A percentile compares a stretch with the other conserved stretches of the same genome.
Conservation (phyloP, 1,140 invertebrate genomes). For the Rhynchophorus ferrugineus region DNA sequence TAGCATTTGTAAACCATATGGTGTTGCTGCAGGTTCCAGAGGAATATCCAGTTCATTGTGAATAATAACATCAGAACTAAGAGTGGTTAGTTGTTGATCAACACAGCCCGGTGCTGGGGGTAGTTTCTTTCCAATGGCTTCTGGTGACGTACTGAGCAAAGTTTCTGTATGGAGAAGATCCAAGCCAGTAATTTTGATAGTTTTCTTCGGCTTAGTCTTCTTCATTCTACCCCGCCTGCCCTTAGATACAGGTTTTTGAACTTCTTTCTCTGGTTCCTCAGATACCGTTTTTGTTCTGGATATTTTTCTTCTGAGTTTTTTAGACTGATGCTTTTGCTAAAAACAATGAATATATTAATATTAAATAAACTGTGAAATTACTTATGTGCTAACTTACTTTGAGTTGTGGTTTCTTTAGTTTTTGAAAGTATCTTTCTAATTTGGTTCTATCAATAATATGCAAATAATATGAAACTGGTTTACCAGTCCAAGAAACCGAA, state of each 20-base stretch:
- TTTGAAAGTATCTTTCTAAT: slow-evolving; percentile 92
- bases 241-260: slow-evolving; percentile 35
- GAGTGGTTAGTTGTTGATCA: slow-evolving; percentile 76
- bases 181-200: slow-evolving; percentile 70
- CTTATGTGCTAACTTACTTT: slow-evolving; percentile 44
- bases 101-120: slow-evolving; percentile 82
- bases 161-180: slow-evolving; percentile 88
- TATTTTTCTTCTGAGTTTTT: slow-evolving; percentile 40
- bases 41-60: slow-evolving; percentile 79
- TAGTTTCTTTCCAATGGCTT: slow-evolving; percentile 57
- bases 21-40: slow-evolving; percentile 64
- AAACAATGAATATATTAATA: slow-evolving; percentile 2
- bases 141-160: slow-evolving; percentile 71
- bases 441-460: slow-evolving; percentile 95
- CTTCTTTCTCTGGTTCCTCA: slow-evolving; percentile 29
- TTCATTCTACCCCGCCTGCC: slow-evolving; percentile 45
- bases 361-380: background rate
- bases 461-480: slow-evolving; percentile 95
- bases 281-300: slow-evolving; percentile 38
- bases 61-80: slow-evolving; percentile 53
- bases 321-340: slow-evolving; percentile 36
- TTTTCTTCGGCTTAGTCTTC: slow-evolving; percentile 53
- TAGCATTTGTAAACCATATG: slow-evolving; percentile 78
- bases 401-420: slow-evolving; percentile 78
- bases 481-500: slow-evolving; percentile 97